A percentile compares a stretch with the other conserved stretches of the same genome.
These are phyloP conservation scores for Aphyosemion australe DNA, from an alignment of 2,113 vertebrate genomes.

Conservation along the genomic window DNA sequence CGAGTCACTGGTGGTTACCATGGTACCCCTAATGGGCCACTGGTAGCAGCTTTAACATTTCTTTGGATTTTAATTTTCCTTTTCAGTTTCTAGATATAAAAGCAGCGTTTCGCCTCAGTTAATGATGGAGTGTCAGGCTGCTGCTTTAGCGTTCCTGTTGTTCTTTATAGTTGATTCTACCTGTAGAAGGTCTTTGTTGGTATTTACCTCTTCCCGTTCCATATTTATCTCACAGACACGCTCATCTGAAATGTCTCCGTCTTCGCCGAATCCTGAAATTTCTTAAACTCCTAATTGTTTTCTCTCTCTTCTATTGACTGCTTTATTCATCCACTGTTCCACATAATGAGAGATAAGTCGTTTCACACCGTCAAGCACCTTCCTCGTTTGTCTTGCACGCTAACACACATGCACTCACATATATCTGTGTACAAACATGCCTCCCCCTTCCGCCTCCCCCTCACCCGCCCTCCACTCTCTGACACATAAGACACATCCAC, in stretches of 20 bases:
- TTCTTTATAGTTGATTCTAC: neutral
- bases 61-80: no score
- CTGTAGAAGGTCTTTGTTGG: constrained; percentile 16
- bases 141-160: no score
- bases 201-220: neutral
- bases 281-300: constrained; percentile 50
- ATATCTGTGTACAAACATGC: constrained; percentile 58
- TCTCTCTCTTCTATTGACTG: constrained; percentile 36
- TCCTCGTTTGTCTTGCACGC: constrained; percentile 54
- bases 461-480: constrained; percentile 5
- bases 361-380: constrained; percentile 62
- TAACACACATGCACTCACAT: constrained; percentile 37
- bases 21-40: no score
- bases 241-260: constrained; percentile 21
- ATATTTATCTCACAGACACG: constrained; percentile 20
- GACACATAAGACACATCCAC: constrained; percentile 42
- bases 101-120: no score
- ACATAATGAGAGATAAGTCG: constrained; percentile 67
- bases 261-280: constrained; percentile 9
- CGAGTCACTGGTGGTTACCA: no score
- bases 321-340: constrained; percentile 56
- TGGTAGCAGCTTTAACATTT: no score
- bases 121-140: no score
- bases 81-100: no score
- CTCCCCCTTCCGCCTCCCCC: constrained; percentile 24